These are phyloP conservation scores for Rambutsinella grinnellia DNA, from an alignment of 2,888 invertebrate genomes.

Conservation along the genomic window DNA sequence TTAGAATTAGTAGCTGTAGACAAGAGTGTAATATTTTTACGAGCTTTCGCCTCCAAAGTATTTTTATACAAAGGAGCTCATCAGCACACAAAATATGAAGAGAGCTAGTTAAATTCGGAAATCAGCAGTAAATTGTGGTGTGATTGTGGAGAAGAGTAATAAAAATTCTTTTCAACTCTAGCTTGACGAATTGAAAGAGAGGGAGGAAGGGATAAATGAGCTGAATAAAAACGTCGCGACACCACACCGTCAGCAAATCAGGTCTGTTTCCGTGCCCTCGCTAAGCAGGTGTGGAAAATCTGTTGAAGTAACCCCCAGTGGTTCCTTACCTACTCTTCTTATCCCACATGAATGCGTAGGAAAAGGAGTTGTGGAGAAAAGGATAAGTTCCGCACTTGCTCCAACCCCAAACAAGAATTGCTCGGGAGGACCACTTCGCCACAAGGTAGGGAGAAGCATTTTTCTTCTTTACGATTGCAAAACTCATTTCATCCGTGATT, in stretches of 20 bases:
- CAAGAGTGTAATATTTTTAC: too few species aligned
- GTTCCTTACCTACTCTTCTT: too few species aligned
- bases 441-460: conserved; percentile 41
- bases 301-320: too few species aligned
- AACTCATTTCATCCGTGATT: conserved; percentile 35
- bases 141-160: background rate
- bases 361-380: too few species aligned
- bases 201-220: conserved; percentile 43
- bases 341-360: too few species aligned
- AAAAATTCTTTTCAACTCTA: conserved; percentile 10
- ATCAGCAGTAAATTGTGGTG: conserved; percentile 23
- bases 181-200: conserved; percentile 52
- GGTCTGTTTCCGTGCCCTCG: too few species aligned
- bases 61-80: too few species aligned
- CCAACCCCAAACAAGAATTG: conserved; percentile 20
- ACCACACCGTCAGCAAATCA: too few species aligned
- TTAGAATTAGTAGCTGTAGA: background rate
- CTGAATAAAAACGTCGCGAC: conserved; percentile 36
- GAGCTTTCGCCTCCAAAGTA: too few species aligned
- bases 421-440: conserved; percentile 48
- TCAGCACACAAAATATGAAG: background rate
- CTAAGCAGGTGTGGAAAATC: too few species aligned
- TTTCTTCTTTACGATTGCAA: conserved; percentile 34
- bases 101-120: background rate
- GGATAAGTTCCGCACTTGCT: background rate